These are phyloP conservation scores for human DNA, from an alignment of 2,113 vertebrate genomes.

Conservation along the genomic window GRCh38 chr6:7866501-7867000, in stretches of 20 bases:
- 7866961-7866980: no score
- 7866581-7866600: neutral
- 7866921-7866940: no score
- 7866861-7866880: neutral
- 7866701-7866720: neutral
- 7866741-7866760: neutral
- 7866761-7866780: neutral
- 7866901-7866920: no score
- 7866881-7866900: no score
- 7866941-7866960: no score
- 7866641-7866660: neutral
- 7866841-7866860: neutral
- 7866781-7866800: neutral
- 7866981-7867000: no score
- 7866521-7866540: neutral
- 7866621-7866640: neutral
- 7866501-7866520: neutral
- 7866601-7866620: neutral
- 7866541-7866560: neutral
- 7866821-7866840: neutral
- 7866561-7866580: neutral
- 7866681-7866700: neutral
- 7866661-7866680: neutral
- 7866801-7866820: neutral
- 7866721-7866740: neutral